phyloP scores from a whole-genome alignment of 1,140 invertebrate genomes.

The Pogonognathellus flavescens region DNA sequence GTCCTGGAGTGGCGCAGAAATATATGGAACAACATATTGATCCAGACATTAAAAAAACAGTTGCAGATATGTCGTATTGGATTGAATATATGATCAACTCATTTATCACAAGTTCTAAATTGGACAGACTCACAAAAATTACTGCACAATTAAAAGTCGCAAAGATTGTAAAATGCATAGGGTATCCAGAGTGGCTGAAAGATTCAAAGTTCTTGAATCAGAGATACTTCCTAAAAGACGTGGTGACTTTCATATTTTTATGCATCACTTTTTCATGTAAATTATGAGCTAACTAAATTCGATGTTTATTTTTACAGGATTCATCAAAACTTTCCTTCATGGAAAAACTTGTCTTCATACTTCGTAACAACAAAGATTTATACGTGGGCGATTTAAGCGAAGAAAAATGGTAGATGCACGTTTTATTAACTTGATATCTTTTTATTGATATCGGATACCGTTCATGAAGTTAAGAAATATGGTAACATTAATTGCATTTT shows the following conservation, averaged over 20 bases:
- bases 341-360: background rate
- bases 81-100: background rate
- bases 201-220: background rate
- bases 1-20: conserved; percentile 2
- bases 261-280: too few species aligned
- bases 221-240: background rate
- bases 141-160: background rate
- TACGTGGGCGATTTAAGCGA: background rate
- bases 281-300: too few species aligned
- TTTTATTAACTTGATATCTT: too few species aligned
- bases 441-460: too few species aligned
- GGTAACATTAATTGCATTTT: too few species aligned
- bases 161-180: background rate
- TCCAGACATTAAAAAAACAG: background rate
- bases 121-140: background rate
- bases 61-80: background rate
- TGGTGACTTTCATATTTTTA: background rate
- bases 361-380: background rate
- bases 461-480: too few species aligned
- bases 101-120: background rate
- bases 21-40: conserved; percentile 6
- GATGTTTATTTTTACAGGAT: background rate
- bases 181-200: background rate
- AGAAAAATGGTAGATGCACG: conserved; percentile 31
- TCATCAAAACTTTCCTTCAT: background rate